phyloP scores from a whole-genome alignment of 1,140 invertebrate genomes.

The Calycopis cecrops region DNA sequence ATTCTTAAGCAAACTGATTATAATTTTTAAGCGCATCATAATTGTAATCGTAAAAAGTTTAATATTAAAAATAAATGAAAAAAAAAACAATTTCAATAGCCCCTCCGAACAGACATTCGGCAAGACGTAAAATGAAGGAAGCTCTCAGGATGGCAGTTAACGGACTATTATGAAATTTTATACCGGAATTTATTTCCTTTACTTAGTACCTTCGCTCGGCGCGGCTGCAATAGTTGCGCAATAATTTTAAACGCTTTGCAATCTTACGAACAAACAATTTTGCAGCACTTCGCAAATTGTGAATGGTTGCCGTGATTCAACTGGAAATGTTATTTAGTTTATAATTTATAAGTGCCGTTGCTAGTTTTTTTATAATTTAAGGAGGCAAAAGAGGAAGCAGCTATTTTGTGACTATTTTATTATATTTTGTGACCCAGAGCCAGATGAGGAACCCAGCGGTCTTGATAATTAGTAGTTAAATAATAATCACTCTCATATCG shows the following conservation, averaged over 20 bases:
- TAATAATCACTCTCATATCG: no score
- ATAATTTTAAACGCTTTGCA: constrained; percentile 37
- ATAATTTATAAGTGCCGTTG: no score
- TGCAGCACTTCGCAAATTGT: background rate
- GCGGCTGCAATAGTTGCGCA: constrained; percentile 28
- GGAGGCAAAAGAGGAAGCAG: no score
- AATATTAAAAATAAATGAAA: constrained; percentile 10
- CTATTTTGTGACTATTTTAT: no score
- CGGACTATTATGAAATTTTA: constrained; percentile 50
- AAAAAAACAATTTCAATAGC: constrained; percentile 26
- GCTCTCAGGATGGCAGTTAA: constrained; percentile 41
- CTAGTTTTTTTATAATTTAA: no score
- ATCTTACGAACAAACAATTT: constrained; percentile 27
- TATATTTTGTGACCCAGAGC: no score
- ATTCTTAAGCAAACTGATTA: no score
- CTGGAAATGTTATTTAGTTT: no score
- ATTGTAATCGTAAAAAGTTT: constrained; percentile 16
- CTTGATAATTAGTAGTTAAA: no score
- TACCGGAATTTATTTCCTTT: constrained; percentile 41
- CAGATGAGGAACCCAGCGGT: no score
- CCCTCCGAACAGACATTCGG: constrained; percentile 26
- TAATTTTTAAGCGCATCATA: no score
- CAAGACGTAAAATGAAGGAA: constrained; percentile 31
- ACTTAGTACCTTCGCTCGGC: constrained; percentile 34
- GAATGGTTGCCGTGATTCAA: no score